A percentile compares a stretch with the other conserved stretches of the same genome.
Evolutionary conservation across 2,797 vertebrate species (phyloP).

Genomic region (Phaenicophaeus curvirostris): DNA sequence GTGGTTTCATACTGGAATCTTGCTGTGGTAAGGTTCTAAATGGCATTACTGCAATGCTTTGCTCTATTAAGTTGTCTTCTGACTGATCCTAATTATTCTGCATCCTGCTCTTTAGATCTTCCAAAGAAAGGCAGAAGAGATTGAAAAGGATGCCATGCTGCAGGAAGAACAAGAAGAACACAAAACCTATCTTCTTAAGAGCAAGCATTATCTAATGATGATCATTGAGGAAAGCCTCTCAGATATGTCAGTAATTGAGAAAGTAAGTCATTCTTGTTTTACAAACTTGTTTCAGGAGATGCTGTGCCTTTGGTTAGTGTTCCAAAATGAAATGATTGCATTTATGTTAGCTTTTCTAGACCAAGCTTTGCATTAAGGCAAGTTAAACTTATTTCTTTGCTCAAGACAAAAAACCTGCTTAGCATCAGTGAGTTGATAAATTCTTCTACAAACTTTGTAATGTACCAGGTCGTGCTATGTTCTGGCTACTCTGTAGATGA

Average conservation of each 20-base stretch:
- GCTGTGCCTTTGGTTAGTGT: background rate
- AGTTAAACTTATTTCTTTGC: background rate
- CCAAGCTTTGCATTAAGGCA: background rate
- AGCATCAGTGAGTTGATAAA: background rate
- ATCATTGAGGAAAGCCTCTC: constrained; percentile 83
- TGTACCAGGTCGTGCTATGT: background rate
- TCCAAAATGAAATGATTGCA: background rate
- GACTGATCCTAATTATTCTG: background rate
- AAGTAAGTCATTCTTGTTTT: constrained; percentile 76
- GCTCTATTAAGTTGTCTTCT: background rate
- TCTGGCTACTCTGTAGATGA: background rate
- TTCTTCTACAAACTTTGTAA: background rate
- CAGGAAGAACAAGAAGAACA: constrained; percentile 89
- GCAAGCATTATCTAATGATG: constrained; percentile 86
- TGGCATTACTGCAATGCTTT: background rate
- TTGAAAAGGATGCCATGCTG: constrained; percentile 84
- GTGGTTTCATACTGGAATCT: constrained; percentile 92
- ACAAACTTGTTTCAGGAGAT: background rate
- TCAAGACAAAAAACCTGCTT: background rate
- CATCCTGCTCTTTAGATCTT: constrained; percentile 83
- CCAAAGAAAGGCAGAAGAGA: constrained; percentile 91
- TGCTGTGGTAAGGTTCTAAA: constrained; percentile 83
- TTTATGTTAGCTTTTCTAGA: background rate
- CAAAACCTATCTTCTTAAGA: constrained; percentile 84
- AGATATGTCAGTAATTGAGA: constrained; percentile 83